Conservation (phyloP, 2,797 vertebrate genomes). For the Tiaroga cobitis region DNA sequence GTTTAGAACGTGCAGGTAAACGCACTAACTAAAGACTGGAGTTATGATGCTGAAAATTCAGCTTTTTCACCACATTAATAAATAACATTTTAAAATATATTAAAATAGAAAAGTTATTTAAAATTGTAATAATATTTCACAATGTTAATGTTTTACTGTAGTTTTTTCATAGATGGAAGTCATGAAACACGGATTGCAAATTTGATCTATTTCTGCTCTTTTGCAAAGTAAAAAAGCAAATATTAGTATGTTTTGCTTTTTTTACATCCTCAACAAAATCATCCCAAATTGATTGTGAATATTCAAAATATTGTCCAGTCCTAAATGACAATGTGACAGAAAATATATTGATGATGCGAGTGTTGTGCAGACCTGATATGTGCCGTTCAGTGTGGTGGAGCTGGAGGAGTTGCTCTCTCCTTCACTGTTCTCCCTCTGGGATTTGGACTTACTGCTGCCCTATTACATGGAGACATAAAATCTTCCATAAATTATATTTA, state of each 20-base stretch:
- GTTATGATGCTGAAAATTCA: background rate
- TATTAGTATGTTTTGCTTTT: background rate
- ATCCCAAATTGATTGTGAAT: no score
- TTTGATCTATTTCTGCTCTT: background rate
- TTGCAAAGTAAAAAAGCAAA: background rate
- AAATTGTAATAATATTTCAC: background rate
- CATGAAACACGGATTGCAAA: background rate
- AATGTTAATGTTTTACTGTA: background rate
- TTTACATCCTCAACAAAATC: background rate
- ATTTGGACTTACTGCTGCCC: constrained; percentile 85
- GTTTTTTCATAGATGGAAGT: background rate
- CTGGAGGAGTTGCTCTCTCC: constrained; percentile 76
- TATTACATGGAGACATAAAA: constrained; percentile 65
- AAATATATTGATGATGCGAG: background rate
- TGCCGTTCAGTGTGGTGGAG: constrained; percentile 72
- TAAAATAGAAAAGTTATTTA: background rate
- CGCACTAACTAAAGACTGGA: background rate
- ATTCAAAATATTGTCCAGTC: background rate
- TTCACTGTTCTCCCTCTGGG: constrained; percentile 77
- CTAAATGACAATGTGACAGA: background rate
- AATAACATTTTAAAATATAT: background rate
- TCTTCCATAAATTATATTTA: background rate
- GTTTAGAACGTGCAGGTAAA: no score
- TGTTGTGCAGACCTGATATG: constrained; percentile 74
- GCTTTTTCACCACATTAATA: background rate